Evolutionary conservation across 2,797 vertebrate species (phyloP).

Genomic region (Myioborus melanocephalus): DNA sequence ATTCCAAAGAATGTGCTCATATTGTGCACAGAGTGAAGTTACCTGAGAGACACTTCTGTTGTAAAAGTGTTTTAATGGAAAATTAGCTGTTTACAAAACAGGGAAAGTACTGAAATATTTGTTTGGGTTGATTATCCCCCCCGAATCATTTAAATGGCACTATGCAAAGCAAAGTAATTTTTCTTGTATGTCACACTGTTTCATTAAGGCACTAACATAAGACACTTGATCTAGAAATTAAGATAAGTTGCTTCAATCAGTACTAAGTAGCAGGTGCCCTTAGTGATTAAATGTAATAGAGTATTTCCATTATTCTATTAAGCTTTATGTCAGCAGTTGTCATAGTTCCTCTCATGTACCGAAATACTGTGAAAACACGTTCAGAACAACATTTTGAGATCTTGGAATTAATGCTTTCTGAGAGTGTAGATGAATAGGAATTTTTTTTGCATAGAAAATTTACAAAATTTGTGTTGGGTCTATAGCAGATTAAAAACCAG

Average conservation of each 20-base stretch:
- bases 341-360: slow-evolving; percentile 1
- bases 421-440: not conserved
- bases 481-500: not conserved
- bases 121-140: not conserved
- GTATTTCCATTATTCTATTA: slow-evolving; percentile 61
- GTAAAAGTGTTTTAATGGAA: not conserved
- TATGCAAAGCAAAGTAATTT: slow-evolving; percentile 49
- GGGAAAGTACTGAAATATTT: slow-evolving; percentile 1
- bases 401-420: not conserved
- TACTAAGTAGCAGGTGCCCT: slow-evolving; percentile 67
- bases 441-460: not conserved
- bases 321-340: slow-evolving; percentile 49
- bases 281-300: slow-evolving; percentile 60
- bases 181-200: slow-evolving; percentile 44
- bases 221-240: slow-evolving; percentile 65
- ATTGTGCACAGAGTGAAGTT: not conserved
- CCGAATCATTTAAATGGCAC: slow-evolving; percentile 30
- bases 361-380: not conserved
- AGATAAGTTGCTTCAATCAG: slow-evolving; percentile 67
- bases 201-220: slow-evolving; percentile 56
- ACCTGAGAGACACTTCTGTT: not conserved
- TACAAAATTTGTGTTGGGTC: not conserved
- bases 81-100: slow-evolving; percentile 49
- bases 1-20: not conserved
- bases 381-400: not conserved